Conservation (phyloP, 2,888 invertebrate species). For the Nephrotoma appendiculata region DNA sequence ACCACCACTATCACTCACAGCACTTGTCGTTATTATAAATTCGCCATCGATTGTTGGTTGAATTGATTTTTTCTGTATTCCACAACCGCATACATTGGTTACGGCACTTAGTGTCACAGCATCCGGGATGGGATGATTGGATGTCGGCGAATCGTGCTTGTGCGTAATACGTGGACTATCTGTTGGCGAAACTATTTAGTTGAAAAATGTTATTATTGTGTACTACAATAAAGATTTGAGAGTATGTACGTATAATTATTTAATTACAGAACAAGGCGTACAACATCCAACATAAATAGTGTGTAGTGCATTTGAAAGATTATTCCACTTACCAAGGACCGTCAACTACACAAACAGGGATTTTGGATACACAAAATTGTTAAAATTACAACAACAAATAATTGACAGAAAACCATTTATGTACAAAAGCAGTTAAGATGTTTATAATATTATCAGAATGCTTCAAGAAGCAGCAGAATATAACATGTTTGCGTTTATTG, state of each 20-base stretch:
- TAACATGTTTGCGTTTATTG: neutral
- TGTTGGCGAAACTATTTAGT: conserved; percentile 16
- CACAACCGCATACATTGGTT: conserved; percentile 16
- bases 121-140: conserved; percentile 12
- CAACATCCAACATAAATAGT: neutral
- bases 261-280: neutral
- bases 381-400: neutral
- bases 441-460: neutral
- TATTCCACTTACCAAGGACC: neutral
- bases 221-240: neutral
- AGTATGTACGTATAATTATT: neutral
- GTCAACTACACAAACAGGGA: neutral
- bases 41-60: neutral
- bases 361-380: neutral
- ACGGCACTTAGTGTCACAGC: conserved; percentile 20
- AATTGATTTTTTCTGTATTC: conserved; percentile 9
- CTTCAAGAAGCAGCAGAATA: neutral
- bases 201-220: neutral
- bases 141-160: neutral
- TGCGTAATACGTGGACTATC: conserved; percentile 13
- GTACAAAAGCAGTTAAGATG: neutral
- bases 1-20: neutral
- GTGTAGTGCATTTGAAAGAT: neutral
- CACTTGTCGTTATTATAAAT: neutral
- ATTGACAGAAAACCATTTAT: neutral